Base-by-base conservation (phyloP, 2,888 invertebrate genomes). In the Pristionchus exspectatus region DNA sequence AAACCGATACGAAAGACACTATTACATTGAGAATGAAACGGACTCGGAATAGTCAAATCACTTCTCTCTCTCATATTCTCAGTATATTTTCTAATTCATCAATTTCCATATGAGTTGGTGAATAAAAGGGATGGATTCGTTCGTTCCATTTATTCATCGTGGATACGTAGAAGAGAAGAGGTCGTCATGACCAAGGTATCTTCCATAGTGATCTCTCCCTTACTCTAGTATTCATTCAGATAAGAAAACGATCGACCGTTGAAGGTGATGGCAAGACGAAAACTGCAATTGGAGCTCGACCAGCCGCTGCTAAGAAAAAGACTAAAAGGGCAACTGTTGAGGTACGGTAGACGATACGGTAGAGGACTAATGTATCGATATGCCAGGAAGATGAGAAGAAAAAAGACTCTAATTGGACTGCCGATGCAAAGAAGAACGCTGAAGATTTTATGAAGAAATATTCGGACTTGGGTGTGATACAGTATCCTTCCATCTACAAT, bases 341-440 rank as follows among this genome's bases (percentile, higher is more conserved):
- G 30, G 84, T 85, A 59, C 84, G 27, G n/a, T 66, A 27, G 27
- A 24, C 5, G 30, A 24, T 77, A 77, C 44, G n/a, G 74, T 77
- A 33, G 33, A 18, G 50, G 44, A 77, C 44, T 69, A 69, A 24
- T 69, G 30, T 30, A 59, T 18, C 12, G n/a, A 27, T 69, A n/a
- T n/a, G n/a, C 5, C 38, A 38, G 74, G 74, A 74, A 12, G 74
- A 74, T 2, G 27, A 30, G 9, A 30, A 85, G 33, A 21, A 56
- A 59, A 85, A 59, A 33, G 84, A 85, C 16, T 16, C 84, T 2
- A 59, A 85, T 16, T 85, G 84, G 84, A 85, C 30, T 5, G 12
- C 30, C 4, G 84, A 85, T 0, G 84, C 33, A 4, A 44, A 50
- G 50, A 56, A 59, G 21, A 24, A 33, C 7, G 84, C 84, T 30